A percentile compares a stretch with the other conserved stretches of the same genome.
phyloP scores from a whole-genome alignment of 2,797 vertebrate genomes.

The Gadopsis bispinosus region DNA sequence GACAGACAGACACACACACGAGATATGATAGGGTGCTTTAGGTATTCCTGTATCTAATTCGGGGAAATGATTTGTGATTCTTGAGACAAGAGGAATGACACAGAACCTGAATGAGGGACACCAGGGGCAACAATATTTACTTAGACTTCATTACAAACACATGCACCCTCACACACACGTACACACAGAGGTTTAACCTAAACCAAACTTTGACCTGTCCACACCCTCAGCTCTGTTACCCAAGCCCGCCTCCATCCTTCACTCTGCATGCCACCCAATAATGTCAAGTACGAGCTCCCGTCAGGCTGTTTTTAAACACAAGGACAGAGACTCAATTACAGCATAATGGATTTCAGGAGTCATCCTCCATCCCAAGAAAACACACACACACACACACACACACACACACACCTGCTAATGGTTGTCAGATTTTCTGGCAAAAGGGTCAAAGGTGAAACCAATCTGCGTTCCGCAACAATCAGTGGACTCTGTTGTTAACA shows the following conservation, averaged over 20 bases:
- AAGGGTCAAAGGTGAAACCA: constrained; percentile 80
- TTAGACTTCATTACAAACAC: constrained; percentile 74
- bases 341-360: constrained; percentile 80
- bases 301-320: constrained; percentile 85
- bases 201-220: constrained; percentile 72
- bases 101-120: constrained; percentile 62
- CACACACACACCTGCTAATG: constrained; percentile 79
- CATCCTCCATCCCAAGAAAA: constrained; percentile 53
- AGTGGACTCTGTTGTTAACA: constrained; percentile 78
- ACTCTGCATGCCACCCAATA: constrained; percentile 76
- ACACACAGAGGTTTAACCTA: constrained; percentile 67
- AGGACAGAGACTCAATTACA: constrained; percentile 86
- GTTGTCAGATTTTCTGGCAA: constrained; percentile 79
- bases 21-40: constrained; percentile 40
- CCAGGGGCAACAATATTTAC: constrained; percentile 77
- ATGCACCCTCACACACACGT: constrained; percentile 41
- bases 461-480: constrained; percentile 83
- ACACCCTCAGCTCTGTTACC: constrained; percentile 67
- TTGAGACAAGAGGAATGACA: constrained; percentile 74
- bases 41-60: constrained; percentile 78
- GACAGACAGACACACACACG: constrained; percentile 2
- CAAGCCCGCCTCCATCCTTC: constrained; percentile 69
- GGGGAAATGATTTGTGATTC: constrained; percentile 84
- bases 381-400: constrained; percentile 21
- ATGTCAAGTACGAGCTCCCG: constrained; percentile 79